These are phyloP conservation scores for Amblyraja radiata DNA, from an alignment of 2,797 vertebrate species.

Conservation along the genomic window DNA sequence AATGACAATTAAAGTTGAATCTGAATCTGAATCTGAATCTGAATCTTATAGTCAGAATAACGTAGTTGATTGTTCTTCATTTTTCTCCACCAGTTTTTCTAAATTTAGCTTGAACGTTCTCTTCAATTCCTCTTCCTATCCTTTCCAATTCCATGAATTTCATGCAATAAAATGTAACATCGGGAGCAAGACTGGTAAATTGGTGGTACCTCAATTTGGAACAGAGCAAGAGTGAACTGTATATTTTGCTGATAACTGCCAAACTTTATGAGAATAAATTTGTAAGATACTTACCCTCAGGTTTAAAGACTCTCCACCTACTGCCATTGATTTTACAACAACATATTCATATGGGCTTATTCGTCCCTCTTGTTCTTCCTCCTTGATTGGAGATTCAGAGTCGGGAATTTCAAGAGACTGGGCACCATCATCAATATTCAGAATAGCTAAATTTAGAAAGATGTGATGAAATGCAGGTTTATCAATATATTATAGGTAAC, in stretches of 20 bases:
- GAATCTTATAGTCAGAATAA: neutral
- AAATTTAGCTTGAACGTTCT: neutral
- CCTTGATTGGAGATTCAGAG: conserved; percentile 36
- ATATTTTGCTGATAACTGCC: neutral
- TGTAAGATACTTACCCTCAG: conserved; percentile 37
- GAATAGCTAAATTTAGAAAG: conserved; percentile 29
- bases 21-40: too few species aligned
- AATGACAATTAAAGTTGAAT: too few species aligned
- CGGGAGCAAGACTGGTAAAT: too few species aligned
- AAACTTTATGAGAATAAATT: neutral
- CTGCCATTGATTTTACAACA: conserved; percentile 40
- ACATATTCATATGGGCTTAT: conserved; percentile 39
- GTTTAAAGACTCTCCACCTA: conserved; percentile 33
- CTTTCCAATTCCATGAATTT: neutral
- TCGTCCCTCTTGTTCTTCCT: neutral
- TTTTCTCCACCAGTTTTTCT: neutral
- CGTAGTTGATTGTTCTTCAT: neutral
- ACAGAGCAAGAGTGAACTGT: neutral
- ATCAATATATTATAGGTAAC: neutral
- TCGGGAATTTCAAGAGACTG: conserved; percentile 41
- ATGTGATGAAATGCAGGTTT: neutral
- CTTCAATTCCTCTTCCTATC: neutral
- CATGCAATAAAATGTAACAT: neutral
- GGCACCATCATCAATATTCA: conserved; percentile 39
- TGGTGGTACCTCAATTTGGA: neutral